A percentile compares a stretch with the other conserved stretches of the same genome.
Conservation (phyloP, 2,797 vertebrate species). For the Glossophaga mutica region DNA sequence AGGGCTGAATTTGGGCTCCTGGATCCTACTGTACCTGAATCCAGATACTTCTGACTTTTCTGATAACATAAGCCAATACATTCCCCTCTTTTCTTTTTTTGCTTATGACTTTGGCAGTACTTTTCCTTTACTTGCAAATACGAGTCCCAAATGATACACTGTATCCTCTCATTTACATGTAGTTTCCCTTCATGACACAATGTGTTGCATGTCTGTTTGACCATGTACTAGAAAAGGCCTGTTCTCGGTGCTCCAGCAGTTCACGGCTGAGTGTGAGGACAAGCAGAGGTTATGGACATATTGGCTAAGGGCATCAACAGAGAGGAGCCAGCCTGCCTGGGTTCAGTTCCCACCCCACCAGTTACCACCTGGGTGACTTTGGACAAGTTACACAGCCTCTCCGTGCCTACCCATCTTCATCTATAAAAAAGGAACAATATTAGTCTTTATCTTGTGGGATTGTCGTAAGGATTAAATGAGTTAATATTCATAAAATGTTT, state of each 20-base stretch:
- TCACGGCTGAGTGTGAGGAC: background rate
- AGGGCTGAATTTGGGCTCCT: background rate
- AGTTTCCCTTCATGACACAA: background rate
- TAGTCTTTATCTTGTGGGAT: background rate
- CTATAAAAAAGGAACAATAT: background rate
- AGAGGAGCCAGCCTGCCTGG: rapidly evolving
- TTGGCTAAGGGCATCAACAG: background rate
- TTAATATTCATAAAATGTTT: background rate
- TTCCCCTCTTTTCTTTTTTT: background rate
- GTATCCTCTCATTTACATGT: background rate
- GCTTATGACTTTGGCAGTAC: background rate
- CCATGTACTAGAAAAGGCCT: background rate
- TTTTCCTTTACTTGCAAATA: background rate
- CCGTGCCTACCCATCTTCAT: background rate
- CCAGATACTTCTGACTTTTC: background rate
- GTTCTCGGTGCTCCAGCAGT: background rate
- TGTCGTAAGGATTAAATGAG: background rate
- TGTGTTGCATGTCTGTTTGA: background rate
- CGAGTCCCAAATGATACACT: background rate
- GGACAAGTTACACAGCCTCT: background rate
- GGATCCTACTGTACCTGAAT: background rate
- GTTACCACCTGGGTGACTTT: background rate
- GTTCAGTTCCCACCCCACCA: background rate
- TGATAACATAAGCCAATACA: background rate
- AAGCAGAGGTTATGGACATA: background rate